Evolutionary conservation across 2,888 invertebrate genomes (phyloP).

Genomic region (Morinoia aosen): DNA sequence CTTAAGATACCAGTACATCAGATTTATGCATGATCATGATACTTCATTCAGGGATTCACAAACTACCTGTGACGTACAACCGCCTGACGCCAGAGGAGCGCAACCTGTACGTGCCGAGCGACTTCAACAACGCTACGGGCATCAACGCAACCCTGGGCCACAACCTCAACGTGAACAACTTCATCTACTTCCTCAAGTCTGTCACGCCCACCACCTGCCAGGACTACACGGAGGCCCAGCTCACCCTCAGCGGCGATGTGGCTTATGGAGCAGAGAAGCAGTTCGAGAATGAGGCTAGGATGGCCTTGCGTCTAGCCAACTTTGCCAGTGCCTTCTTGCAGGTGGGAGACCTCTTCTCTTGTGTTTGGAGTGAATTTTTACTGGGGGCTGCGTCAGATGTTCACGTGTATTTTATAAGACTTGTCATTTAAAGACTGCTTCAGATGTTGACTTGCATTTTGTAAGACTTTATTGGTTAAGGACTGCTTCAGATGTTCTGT

Average conservation of each 20-base stretch:
- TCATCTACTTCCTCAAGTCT: conserved; percentile 82
- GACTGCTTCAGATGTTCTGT: background rate
- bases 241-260: conserved; percentile 87
- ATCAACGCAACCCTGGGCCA: conserved; percentile 79
- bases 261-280: conserved; percentile 88
- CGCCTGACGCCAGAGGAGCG: conserved; percentile 80
- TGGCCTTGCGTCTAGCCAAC: conserved; percentile 95
- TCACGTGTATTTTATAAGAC: conserved; percentile 76
- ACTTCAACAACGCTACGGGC: conserved; percentile 81
- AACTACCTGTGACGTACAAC: conserved; percentile 87
- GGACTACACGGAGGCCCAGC: conserved; percentile 82
- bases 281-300: conserved; percentile 94
- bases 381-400: conserved; percentile 81
- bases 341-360: conserved; percentile 79
- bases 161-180: conserved; percentile 83
- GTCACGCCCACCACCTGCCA: conserved; percentile 79
- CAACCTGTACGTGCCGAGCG: conserved; percentile 81
- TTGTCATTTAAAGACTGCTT: background rate
- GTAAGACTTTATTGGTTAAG: background rate
- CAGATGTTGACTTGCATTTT: conserved; percentile 75
- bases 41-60: conserved; percentile 81
- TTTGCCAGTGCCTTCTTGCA: conserved; percentile 96
- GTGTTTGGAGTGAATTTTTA: conserved; percentile 70
- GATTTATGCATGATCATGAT: background rate
- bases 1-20: too few species aligned